phyloP scores from a whole-genome alignment of 2,113 vertebrate genomes.

The Hemicordylus capensis region DNA sequence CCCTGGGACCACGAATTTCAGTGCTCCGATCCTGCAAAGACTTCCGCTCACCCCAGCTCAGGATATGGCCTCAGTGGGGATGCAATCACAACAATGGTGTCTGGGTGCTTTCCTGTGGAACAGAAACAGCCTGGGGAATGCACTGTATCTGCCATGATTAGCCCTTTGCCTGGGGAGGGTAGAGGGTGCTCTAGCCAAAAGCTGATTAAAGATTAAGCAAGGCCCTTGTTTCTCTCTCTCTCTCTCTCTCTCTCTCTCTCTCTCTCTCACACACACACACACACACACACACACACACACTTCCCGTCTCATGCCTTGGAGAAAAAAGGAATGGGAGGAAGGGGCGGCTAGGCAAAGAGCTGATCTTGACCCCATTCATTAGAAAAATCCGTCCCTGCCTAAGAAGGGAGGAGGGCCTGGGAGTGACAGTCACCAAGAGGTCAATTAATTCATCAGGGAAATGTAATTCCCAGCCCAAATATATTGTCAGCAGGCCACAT shows the following conservation, averaged over 20 bases:
- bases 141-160: slow-evolving; percentile 5
- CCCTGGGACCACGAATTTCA: background rate
- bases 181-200: background rate
- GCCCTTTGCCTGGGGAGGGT: background rate
- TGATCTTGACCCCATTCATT: slow-evolving; percentile 3
- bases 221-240: background rate
- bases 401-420: slow-evolving; percentile 50
- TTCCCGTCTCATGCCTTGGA: background rate
- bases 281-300: background rate
- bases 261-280: background rate
- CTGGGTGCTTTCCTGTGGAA: background rate
- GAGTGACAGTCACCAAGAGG: slow-evolving; percentile 62
- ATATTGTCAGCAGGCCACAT: slow-evolving; percentile 71
- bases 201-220: slow-evolving; percentile 41
- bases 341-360: background rate
- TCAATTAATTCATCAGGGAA: slow-evolving; percentile 71
- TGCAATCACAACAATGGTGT: background rate
- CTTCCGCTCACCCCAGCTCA: too few relatives aligned
- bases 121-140: background rate
- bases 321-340: background rate
- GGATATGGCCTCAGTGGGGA: background rate
- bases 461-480: slow-evolving; percentile 74
- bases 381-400: slow-evolving; percentile 36
- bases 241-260: background rate
- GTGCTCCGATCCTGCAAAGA: background rate